These are phyloP conservation scores for Aphelenchoides fujianensis DNA, from an alignment of 1,140 invertebrate genomes.

Conservation along the genomic window DNA sequence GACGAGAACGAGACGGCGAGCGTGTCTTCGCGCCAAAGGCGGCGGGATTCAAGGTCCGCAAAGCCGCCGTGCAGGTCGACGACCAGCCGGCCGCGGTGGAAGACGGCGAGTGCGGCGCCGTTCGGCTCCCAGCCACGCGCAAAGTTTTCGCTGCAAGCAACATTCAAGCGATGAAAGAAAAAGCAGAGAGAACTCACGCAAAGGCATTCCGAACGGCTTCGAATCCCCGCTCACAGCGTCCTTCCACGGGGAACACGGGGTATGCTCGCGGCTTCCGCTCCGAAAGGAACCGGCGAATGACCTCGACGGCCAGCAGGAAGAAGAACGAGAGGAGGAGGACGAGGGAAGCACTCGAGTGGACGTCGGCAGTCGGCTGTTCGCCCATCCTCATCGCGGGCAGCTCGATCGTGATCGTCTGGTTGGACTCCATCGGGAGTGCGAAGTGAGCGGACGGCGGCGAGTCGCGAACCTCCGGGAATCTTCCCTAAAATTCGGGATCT, in stretches of 20 bases:
- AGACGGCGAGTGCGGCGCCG: constrained; percentile 62
- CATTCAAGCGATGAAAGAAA: constrained; percentile 3
- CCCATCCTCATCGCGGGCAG: background rate
- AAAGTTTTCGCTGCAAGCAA: constrained; percentile 51
- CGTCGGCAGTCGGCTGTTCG: background rate
- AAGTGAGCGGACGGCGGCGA: background rate
- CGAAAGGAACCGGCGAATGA: background rate
- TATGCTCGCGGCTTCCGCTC: background rate
- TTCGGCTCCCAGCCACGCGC: constrained; percentile 45
- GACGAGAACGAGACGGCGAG: constrained; percentile 48
- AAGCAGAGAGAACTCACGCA: constrained; percentile 5
- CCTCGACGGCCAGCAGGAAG: background rate
- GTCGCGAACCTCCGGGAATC: background rate
- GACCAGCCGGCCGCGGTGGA: constrained; percentile 47
- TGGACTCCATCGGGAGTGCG: too few species aligned
- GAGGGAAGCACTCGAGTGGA: background rate
- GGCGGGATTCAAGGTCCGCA: constrained; percentile 50
- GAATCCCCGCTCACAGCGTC: background rate
- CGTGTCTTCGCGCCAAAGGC: constrained; percentile 47
- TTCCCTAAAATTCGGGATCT: background rate
- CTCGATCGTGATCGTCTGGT: background rate
- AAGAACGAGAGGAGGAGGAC: background rate
- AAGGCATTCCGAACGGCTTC: background rate
- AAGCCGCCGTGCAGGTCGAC: constrained; percentile 64
- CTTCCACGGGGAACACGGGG: background rate